A percentile compares a stretch with the other conserved stretches of the same genome.
phyloP scores from a whole-genome alignment of 2,797 vertebrate species.

The Tenualosa ilisha region DNA sequence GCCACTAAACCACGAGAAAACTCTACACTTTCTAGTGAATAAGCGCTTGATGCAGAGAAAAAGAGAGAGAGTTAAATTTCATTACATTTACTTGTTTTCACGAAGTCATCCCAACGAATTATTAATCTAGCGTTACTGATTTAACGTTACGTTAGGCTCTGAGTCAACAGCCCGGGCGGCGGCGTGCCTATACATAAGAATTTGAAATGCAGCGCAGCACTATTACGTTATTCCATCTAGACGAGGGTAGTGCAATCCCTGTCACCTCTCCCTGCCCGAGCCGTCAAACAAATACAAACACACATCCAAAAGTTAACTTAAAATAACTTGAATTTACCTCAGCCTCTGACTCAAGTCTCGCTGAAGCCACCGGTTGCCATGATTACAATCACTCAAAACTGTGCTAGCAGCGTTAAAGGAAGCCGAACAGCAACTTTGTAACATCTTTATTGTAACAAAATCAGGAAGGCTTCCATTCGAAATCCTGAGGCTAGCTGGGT shows the following conservation, averaged over 20 bases:
- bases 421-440: neutral
- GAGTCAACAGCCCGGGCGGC: neutral
- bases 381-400: neutral
- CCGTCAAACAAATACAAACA: neutral
- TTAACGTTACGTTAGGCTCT: too few relatives aligned
- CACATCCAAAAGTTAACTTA: neutral
- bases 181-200: neutral
- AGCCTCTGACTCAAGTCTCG: neutral
- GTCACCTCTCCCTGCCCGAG: neutral
- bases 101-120: neutral
- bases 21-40: too few relatives aligned
- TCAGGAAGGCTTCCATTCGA: neutral
- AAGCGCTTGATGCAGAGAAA: neutral
- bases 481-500: neutral
- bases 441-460: neutral
- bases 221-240: neutral
- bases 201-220: neutral
- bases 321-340: neutral
- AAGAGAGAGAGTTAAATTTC: conserved; percentile 19
- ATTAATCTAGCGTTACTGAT: neutral
- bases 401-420: neutral
- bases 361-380: conserved; percentile 16
- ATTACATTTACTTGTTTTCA: neutral
- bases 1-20: neutral
- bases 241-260: neutral